Conservation (phyloP, 1,140 invertebrate genomes). For the Saccostrea cuccullata region DNA sequence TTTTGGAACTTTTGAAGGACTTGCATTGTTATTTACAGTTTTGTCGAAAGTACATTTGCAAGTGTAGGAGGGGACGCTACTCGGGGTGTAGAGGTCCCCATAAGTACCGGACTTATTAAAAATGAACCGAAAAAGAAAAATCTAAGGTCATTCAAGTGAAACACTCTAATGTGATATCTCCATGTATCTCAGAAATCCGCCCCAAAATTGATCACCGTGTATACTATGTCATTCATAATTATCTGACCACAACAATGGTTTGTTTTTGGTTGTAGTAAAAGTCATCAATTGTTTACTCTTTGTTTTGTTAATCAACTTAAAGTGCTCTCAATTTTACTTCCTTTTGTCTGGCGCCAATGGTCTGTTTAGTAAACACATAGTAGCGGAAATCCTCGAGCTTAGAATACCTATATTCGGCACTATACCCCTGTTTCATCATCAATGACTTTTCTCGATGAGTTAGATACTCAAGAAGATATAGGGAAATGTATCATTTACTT, state of each 20-base stretch:
- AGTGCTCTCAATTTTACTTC: neutral
- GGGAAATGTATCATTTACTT: too few relatives aligned
- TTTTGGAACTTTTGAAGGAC: neutral
- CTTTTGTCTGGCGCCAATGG: neutral
- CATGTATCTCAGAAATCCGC: neutral
- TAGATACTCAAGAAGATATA: too few relatives aligned
- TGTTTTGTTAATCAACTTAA: neutral
- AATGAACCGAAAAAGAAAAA: neutral
- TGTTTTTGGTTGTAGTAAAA: neutral
- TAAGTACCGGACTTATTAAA: too few relatives aligned
- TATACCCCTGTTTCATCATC: too few relatives aligned
- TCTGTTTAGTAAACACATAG: too few relatives aligned
- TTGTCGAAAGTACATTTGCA: neutral
- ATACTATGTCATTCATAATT: neutral
- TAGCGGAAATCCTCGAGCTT: too few relatives aligned
- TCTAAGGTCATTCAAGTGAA: neutral
- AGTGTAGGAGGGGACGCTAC: neutral
- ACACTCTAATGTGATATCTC: neutral
- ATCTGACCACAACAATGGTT: neutral
- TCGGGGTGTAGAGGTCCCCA: too few relatives aligned
- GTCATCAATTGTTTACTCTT: neutral
- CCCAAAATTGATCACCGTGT: neutral
- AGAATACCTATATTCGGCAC: too few relatives aligned
- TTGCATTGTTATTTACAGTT: neutral
- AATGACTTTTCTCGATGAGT: too few relatives aligned